These are phyloP conservation scores for Anolis sagrei DNA, from an alignment of 2,113 vertebrate species.

Conservation along the genomic window DNA sequence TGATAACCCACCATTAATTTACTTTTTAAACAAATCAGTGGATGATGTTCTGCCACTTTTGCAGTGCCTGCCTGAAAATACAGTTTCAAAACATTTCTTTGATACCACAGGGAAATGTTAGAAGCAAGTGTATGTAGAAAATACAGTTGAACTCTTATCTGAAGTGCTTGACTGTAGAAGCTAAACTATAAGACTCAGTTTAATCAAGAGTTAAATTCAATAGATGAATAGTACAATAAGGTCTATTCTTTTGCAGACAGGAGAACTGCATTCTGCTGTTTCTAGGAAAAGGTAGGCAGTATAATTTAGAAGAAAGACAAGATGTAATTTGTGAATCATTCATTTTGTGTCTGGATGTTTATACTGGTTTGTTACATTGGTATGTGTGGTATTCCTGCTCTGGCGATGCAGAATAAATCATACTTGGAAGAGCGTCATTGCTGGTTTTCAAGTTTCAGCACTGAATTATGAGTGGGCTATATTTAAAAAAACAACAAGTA, in stretches of 20 bases:
- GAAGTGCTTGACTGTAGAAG: background rate
- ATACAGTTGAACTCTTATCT: background rate
- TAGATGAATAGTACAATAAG: background rate
- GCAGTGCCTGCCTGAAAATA: background rate
- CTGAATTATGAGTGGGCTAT: background rate
- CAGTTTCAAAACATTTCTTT: background rate
- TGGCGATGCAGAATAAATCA: background rate
- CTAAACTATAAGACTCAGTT: background rate
- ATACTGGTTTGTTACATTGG: background rate
- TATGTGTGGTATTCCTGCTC: background rate
- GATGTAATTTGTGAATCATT: background rate
- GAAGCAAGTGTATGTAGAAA: background rate
- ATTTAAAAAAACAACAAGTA: background rate
- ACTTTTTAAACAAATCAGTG: background rate
- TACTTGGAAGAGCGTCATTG: background rate
- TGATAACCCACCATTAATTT: background rate
- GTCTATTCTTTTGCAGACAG: background rate
- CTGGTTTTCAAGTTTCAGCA: background rate
- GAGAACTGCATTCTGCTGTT: background rate
- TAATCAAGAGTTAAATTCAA: background rate
- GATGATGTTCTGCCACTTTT: background rate
- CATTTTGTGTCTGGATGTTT: background rate
- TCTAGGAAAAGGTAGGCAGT: background rate
- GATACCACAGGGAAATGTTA: background rate
- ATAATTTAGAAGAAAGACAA: background rate